A percentile compares a stretch with the other conserved stretches of the same genome.
Conservation (phyloP, 2,888 invertebrate genomes). For the Diarsia mendica region DNA sequence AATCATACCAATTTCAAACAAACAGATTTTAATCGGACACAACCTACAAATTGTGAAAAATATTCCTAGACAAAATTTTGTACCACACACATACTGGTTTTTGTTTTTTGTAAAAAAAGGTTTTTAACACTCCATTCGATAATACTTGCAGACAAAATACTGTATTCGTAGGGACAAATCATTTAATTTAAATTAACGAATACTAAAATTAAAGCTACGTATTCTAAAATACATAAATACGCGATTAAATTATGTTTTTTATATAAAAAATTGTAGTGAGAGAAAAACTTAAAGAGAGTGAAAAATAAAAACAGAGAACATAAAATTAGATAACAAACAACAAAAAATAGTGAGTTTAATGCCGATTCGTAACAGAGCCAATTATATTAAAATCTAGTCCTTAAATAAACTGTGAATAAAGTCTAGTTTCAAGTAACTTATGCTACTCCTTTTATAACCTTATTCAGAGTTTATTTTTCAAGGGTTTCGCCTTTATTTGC, state of each 20-base stretch:
- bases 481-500: constrained; percentile 14
- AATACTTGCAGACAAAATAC: constrained; percentile 78
- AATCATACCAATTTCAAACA: constrained; percentile 81
- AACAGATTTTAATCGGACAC: constrained; percentile 66
- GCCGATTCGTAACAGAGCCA: constrained; percentile 71
- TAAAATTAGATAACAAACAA: constrained; percentile 89
- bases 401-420: constrained; percentile 25
- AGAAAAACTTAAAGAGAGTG: constrained; percentile 72
- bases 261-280: constrained; percentile 73
- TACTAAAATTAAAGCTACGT: constrained; percentile 87
- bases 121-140: constrained; percentile 80
- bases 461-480: constrained; percentile 34
- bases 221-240: constrained; percentile 87
- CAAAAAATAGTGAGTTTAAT: constrained; percentile 84
- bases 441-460: background rate
- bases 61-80: constrained; percentile 68
- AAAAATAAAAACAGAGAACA: constrained; percentile 81
- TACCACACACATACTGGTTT: constrained; percentile 69
- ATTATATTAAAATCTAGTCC: constrained; percentile 43
- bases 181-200: constrained; percentile 77
- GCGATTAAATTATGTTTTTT: constrained; percentile 78
- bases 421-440: background rate
- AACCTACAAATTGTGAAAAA: constrained; percentile 68
- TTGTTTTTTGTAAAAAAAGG: constrained; percentile 60
- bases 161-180: constrained; percentile 74